A percentile compares a stretch with the other conserved stretches of the same genome.
phyloP scores from a whole-genome alignment of 2,888 invertebrate species.

The Nymphalis c-album region DNA sequence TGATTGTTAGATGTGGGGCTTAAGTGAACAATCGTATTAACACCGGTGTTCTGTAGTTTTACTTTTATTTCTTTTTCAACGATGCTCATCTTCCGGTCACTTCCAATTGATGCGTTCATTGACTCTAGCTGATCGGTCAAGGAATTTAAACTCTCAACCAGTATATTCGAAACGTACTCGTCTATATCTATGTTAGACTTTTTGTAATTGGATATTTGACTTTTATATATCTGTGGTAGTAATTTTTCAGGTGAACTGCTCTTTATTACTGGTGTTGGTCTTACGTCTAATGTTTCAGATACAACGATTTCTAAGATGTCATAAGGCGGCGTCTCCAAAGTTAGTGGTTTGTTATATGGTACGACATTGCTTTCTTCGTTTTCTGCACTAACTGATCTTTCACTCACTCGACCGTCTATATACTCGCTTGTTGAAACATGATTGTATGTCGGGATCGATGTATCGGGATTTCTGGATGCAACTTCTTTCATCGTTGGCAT shows the following conservation, averaged over 20 bases:
- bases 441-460: no score
- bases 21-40: conserved; percentile 75
- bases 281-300: conserved; percentile 62
- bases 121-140: conserved; percentile 72
- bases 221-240: conserved; percentile 36
- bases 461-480: conserved; percentile 27
- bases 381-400: conserved; percentile 46
- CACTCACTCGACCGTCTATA: conserved; percentile 51
- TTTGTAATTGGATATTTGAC: conserved; percentile 38
- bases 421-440: conserved; percentile 42
- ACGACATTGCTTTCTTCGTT: conserved; percentile 51
- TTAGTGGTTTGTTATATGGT: conserved; percentile 50
- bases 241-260: conserved; percentile 37
- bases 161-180: conserved; percentile 76
- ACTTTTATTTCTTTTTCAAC: conserved; percentile 79
- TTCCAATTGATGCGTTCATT: conserved; percentile 67
- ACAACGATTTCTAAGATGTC: conserved; percentile 73
- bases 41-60: conserved; percentile 73
- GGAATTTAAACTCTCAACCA: conserved; percentile 77
- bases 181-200: conserved; percentile 64
- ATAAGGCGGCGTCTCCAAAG: conserved; percentile 54
- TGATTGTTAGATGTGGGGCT: conserved; percentile 76
- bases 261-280: conserved; percentile 41
- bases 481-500: conserved; percentile 56
- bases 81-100: conserved; percentile 66